A percentile compares a stretch with the other conserved stretches of the same genome.
These are phyloP conservation scores for Pollachius pollachius DNA, from an alignment of 2,113 vertebrate species.

Conservation along the genomic window DNA sequence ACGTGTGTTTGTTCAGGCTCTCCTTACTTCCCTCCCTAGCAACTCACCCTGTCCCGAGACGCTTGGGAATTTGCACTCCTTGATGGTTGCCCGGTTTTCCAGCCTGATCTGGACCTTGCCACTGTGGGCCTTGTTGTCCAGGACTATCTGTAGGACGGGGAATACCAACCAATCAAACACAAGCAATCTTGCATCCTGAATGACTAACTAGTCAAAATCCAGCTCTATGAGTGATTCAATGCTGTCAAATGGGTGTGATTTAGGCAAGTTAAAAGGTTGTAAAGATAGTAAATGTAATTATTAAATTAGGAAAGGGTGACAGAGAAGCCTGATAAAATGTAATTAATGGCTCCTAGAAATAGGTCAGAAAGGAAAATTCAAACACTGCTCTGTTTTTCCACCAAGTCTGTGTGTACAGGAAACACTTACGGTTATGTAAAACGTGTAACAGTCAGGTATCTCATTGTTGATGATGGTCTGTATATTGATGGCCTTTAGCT, in stretches of 20 bases:
- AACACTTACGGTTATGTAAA: conserved; percentile 81
- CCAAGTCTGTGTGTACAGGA: background rate
- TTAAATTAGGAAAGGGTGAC: background rate
- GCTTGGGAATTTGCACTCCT: conserved; percentile 85
- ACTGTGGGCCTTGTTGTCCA: conserved; percentile 92
- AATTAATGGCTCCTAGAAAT: background rate
- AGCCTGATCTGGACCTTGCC: conserved; percentile 86
- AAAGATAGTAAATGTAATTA: background rate
- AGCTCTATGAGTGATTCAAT: background rate
- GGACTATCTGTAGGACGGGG: conserved; percentile 60
- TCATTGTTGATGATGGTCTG: conserved; percentile 95
- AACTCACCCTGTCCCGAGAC: conserved; percentile 85
- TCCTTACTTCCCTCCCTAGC: background rate
- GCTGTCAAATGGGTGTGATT: background rate
- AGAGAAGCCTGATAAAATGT: background rate
- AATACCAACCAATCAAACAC: background rate
- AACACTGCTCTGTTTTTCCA: background rate
- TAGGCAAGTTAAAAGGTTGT: background rate
- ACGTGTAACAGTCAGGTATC: conserved; percentile 95
- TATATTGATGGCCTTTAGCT: conserved; percentile 93
- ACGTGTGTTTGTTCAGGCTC: background rate
- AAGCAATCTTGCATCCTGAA: background rate
- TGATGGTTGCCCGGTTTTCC: conserved; percentile 82
- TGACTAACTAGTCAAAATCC: no score
- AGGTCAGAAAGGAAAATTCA: background rate